phyloP scores from a whole-genome alignment of 2,113 vertebrate species.

The Aptenodytes patagonicus region DNA sequence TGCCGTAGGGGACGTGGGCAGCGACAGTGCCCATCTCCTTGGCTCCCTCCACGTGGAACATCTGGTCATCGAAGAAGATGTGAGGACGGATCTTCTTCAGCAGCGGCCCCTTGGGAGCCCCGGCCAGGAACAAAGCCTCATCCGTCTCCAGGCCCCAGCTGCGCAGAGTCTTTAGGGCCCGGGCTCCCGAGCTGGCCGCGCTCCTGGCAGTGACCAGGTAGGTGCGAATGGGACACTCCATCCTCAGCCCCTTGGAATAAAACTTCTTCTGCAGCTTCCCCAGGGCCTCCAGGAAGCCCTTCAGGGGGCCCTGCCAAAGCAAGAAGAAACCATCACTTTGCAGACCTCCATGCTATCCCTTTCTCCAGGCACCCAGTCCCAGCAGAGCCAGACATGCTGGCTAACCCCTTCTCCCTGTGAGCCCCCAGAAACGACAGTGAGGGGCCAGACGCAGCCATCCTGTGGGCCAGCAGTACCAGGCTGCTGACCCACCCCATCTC shows the following conservation, averaged over 20 bases:
- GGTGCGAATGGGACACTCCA: conserved; percentile 93
- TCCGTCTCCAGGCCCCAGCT: conserved; percentile 95
- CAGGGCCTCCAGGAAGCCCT: conserved; percentile 90
- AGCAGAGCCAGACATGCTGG: not conserved
- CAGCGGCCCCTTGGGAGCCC: conserved; percentile 91
- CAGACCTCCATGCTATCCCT: accelerated
- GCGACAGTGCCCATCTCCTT: conserved; percentile 89
- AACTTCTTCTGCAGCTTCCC: conserved; percentile 95
- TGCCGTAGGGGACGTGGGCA: conserved; percentile 90
- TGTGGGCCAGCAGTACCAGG: accelerated
- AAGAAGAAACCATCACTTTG: not conserved
- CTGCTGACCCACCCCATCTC: not conserved
- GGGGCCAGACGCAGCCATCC: not conserved
- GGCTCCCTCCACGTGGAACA: conserved; percentile 93
- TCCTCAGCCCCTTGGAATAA: conserved; percentile 87
- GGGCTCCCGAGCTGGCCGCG: conserved; percentile 90
- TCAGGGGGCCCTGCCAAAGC: conserved; percentile 84
- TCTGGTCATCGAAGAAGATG: conserved; percentile 97
- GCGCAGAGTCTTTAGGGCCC: conserved; percentile 90
- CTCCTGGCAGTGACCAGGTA: conserved; percentile 93
- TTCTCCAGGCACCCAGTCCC: not conserved
- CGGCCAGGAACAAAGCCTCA: conserved; percentile 91
- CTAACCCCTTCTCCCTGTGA: no score
- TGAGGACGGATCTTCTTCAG: conserved; percentile 92
- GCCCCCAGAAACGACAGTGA: accelerated